Evolutionary conservation across 2,797 vertebrate genomes (phyloP).

Genomic region (Rhinogobio ventralis): DNA sequence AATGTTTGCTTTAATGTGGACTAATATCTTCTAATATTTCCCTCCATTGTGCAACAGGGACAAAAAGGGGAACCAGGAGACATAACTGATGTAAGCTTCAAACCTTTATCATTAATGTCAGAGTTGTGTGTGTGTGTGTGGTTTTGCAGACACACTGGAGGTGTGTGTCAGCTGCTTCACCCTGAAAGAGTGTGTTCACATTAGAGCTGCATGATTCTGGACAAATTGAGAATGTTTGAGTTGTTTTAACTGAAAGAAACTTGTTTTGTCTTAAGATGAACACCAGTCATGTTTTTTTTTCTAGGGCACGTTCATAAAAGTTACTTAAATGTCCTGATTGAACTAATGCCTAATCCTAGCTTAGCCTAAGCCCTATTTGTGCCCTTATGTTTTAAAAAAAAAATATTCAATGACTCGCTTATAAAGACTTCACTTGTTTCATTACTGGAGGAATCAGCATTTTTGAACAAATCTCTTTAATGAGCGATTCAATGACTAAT

Average conservation of each 20-base stretch:
- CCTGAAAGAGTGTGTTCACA: not conserved
- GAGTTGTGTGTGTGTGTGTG: not conserved
- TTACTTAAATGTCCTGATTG: too few species aligned
- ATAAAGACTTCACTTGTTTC: too few species aligned
- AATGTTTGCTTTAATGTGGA: not conserved
- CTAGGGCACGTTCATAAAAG: too few species aligned
- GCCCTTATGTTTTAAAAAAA: too few species aligned
- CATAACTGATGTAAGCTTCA: conserved; percentile 82
- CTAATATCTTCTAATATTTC: not conserved
- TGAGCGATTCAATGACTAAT: not conserved
- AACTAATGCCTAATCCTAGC: too few species aligned
- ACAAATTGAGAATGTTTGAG: not conserved
- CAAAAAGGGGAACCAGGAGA: conserved; percentile 87
- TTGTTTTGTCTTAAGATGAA: too few species aligned
- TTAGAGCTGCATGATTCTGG: not conserved
- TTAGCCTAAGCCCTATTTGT: too few species aligned
- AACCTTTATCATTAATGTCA: not conserved
- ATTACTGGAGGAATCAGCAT: too few species aligned
- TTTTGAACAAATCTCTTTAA: too few species aligned
- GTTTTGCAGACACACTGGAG: not conserved
- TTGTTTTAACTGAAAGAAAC: too few species aligned
- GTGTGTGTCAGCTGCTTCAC: not conserved
- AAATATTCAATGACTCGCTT: too few species aligned
- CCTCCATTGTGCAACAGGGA: conserved; percentile 71
- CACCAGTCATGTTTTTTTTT: too few species aligned